Base-by-base conservation (phyloP, 2,113 vertebrate species). In the Mustela nigripes region DNA sequence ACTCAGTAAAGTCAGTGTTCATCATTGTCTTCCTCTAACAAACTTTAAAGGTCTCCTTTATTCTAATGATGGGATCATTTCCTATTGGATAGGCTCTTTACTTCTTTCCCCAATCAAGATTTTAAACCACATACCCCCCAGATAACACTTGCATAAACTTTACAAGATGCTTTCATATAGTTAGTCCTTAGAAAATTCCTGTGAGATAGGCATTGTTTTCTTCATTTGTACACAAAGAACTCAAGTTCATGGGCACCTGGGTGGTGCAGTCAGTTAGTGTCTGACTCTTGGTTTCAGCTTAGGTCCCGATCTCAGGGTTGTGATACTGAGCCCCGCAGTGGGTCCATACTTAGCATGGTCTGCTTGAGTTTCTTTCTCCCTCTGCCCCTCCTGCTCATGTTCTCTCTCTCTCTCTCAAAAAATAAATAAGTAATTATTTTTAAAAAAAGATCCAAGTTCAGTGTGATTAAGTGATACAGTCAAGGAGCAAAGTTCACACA, bases 31-130 rank as follows among this genome's bases (percentile, higher is more conserved):
- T 24, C 12, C 62, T 58, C 19, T 56, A 80, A 91, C 18, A 73
- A 39, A 93, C 31, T 83, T 58, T 95, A 81, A 21, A 85, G 7
- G 28, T 48, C 88, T 97, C 36, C 89, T 63, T 97, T 92, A 89
- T 22, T 16, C 56, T 87, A 89, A 73, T 21, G 24, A 28, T 85
- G 69, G 90, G 11, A 84, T 78, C 21, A 65, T 78, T 73, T 91
- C 22, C 36, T 79, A 89, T 42, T 22, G 83, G 24, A 31, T 28
- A 76, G 11, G 11, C 28, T 48, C 56, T 83, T n/a, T 53, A n/a
- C 48, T 95, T 85, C 9, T 36, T 95, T 73, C 19, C 36, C 56
- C 4, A 85, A 56, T 65, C 65, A 78, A 79, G 33, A 69, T 16
- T 89, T 90, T 60, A 81, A 94, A 60, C 42, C 80, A 50, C 11